Conservation (phyloP, 2,888 invertebrate species). For the Myathropa florea region DNA sequence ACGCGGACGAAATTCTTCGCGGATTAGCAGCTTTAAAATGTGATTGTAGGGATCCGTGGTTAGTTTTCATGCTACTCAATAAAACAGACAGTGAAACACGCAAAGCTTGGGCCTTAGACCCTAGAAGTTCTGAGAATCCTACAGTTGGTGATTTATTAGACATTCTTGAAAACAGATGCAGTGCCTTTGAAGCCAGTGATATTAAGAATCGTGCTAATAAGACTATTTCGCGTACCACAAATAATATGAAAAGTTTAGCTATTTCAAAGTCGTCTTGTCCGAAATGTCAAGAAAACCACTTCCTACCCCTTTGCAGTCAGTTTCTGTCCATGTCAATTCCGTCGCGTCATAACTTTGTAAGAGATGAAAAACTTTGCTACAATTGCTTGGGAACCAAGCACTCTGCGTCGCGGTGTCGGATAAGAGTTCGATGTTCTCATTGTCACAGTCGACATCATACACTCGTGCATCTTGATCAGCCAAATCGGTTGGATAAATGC, state of each 20-base stretch:
- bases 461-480: neutral
- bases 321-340: neutral
- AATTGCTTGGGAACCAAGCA: slow-evolving; percentile 25
- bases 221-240: neutral
- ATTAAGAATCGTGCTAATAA: neutral
- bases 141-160: neutral
- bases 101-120: slow-evolving; percentile 5
- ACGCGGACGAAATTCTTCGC: slow-evolving; percentile 8
- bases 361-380: slow-evolving; percentile 12
- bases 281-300: neutral
- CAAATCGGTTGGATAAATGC: neutral
- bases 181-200: neutral
- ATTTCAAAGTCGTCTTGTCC: neutral
- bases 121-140: neutral
- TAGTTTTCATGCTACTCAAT: neutral
- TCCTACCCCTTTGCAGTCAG: neutral
- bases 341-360: slow-evolving; percentile 5
- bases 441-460: neutral
- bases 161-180: neutral
- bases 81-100: slow-evolving; percentile 13
- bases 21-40: neutral
- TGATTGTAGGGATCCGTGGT: slow-evolving; percentile 1
- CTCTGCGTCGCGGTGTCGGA: slow-evolving; percentile 6
- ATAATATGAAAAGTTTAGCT: neutral
- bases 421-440: neutral